Percentiles rank a stretch among this genome's conserved stretches.
phyloP scores from a whole-genome alignment of 2,113 vertebrate species.

The Edolisoma coerulescens region DNA sequence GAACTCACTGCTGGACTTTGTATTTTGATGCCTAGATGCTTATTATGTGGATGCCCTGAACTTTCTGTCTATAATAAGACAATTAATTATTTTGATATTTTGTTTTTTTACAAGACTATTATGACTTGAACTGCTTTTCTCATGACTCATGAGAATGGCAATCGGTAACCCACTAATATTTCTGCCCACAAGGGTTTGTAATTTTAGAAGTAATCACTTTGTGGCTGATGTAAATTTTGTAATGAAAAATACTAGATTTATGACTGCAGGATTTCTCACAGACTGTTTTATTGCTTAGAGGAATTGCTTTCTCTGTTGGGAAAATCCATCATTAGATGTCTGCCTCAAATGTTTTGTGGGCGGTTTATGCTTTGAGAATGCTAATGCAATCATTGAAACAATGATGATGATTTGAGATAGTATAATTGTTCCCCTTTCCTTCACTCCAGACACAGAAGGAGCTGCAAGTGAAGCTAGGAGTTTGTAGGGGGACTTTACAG shows the following conservation, averaged over 20 bases:
- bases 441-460: slow-evolving; percentile 1
- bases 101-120: slow-evolving; percentile 9
- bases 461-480: not conserved
- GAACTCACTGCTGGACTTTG: not conserved
- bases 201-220: slow-evolving; percentile 42
- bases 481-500: not conserved
- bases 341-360: slow-evolving; percentile 31
- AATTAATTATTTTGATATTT: slow-evolving; percentile 6
- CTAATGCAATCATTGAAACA: slow-evolving; percentile 46
- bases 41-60: not conserved
- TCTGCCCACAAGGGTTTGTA: slow-evolving; percentile 34
- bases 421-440: slow-evolving; percentile 49
- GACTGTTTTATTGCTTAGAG: slow-evolving; percentile 60
- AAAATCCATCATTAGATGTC: slow-evolving; percentile 55
- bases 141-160: slow-evolving; percentile 25
- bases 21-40: not conserved
- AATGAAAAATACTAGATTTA: slow-evolving; percentile 64
- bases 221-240: slow-evolving; percentile 54
- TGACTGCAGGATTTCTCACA: slow-evolving; percentile 50
- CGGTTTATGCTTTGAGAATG: slow-evolving; percentile 44
- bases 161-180: slow-evolving; percentile 47
- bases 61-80: not conserved
- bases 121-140: slow-evolving; percentile 22
- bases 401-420: slow-evolving; percentile 24
- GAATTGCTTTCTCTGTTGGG: slow-evolving; percentile 54